Conservation (phyloP, 2,797 vertebrate genomes). For the Propithecus deckenii region DNA sequence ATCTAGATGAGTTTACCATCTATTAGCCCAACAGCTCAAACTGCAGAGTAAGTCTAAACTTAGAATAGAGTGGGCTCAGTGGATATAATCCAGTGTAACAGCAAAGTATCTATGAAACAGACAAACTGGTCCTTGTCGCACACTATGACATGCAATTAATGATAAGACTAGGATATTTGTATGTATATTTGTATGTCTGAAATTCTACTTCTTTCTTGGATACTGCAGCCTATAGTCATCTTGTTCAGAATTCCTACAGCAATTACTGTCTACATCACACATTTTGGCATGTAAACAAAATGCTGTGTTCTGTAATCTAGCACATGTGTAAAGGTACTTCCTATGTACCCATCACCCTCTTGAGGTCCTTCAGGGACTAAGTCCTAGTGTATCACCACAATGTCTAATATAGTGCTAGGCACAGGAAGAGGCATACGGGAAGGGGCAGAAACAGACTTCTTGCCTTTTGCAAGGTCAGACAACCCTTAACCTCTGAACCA, state of each 20-base stretch:
- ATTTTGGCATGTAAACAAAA: background rate
- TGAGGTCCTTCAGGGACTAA: background rate
- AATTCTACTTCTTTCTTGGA: background rate
- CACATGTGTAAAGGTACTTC: background rate
- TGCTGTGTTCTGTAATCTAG: background rate
- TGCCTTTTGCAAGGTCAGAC: background rate
- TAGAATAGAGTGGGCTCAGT: background rate
- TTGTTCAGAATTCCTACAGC: background rate
- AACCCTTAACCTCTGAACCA: background rate
- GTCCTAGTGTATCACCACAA: background rate
- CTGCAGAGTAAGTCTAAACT: background rate
- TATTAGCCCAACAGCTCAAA: constrained; percentile 31
- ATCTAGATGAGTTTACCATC: constrained; percentile 40
- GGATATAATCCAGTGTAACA: background rate
- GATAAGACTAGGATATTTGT: background rate
- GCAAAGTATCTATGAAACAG: background rate
- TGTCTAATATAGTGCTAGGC: background rate
- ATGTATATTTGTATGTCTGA: background rate
- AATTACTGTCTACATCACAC: background rate
- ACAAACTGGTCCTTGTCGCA: background rate
- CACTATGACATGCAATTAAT: background rate
- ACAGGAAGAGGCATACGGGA: background rate
- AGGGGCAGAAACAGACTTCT: background rate
- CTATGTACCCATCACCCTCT: background rate
- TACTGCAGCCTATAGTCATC: background rate